A percentile compares a stretch with the other conserved stretches of the same genome.
phyloP scores from a whole-genome alignment of 2,113 vertebrate genomes.

The Eleginops maclovinus region DNA sequence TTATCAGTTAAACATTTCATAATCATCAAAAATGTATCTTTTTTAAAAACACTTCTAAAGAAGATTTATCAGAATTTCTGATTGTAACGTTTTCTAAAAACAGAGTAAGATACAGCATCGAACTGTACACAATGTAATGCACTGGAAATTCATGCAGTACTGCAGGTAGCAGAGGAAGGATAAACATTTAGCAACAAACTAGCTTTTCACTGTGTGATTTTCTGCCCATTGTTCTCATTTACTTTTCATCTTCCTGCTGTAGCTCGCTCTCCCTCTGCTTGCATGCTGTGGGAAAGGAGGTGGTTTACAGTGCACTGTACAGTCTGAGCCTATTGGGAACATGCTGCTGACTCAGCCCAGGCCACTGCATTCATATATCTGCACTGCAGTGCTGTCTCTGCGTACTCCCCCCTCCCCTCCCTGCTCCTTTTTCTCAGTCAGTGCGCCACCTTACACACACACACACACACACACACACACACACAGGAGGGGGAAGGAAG shows the following conservation, averaged over 20 bases:
- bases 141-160: conserved; percentile 25
- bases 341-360: conserved; percentile 84
- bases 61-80: not conserved
- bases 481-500: conserved; percentile 2
- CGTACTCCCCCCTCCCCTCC: conserved; percentile 51
- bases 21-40: not conserved
- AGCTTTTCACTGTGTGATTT: conserved; percentile 13
- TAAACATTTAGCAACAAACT: conserved; percentile 17
- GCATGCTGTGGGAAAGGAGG: conserved; percentile 63
- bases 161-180: conserved; percentile 29
- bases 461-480: conserved; percentile 14
- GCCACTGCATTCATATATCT: conserved; percentile 84
- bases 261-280: conserved; percentile 50
- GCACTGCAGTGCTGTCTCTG: conserved; percentile 81
- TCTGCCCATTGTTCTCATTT: conserved; percentile 48
- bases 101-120: not conserved
- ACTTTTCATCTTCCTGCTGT: conserved; percentile 45
- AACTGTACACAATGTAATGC: conserved; percentile 8
- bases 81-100: not conserved
- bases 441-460: conserved; percentile 53
- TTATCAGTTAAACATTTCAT: not conserved
- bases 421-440: conserved; percentile 48
- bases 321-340: conserved; percentile 74
- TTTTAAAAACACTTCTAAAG: not conserved
- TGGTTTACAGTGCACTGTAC: conserved; percentile 72